Percentiles rank a stretch among this genome's conserved stretches.
Evolutionary conservation across 2,888 invertebrate species (phyloP).

Genomic region (Eilema caniola): DNA sequence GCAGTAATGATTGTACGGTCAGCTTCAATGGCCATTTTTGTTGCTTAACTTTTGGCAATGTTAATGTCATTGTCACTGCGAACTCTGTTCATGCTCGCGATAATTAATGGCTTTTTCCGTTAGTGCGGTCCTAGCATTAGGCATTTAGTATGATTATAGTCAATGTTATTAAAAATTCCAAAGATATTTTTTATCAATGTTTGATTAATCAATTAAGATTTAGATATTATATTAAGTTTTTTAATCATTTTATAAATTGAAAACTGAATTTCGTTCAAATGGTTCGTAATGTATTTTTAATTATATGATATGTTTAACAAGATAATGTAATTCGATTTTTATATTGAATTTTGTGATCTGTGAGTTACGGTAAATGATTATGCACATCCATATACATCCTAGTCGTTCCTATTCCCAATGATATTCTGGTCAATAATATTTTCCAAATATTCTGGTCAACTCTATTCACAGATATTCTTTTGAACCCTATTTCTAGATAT

Average conservation of each 20-base stretch:
- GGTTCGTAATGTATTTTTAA: background rate
- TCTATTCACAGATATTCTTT: background rate
- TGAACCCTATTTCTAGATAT: background rate
- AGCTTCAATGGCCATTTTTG: too few relatives aligned
- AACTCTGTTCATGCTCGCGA: too few relatives aligned
- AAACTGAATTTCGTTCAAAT: background rate
- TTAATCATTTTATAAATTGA: background rate
- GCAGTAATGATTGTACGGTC: too few relatives aligned
- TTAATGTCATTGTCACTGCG: too few relatives aligned
- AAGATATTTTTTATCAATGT: constrained; percentile 8
- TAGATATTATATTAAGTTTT: background rate
- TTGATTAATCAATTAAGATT: background rate
- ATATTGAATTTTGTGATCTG: background rate
- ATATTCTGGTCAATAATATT: background rate
- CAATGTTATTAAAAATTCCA: constrained; percentile 11
- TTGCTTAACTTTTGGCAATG: too few relatives aligned
- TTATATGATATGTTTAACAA: background rate
- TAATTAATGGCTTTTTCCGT: too few relatives aligned
- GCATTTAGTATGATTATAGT: background rate
- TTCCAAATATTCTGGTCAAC: background rate
- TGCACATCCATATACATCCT: background rate
- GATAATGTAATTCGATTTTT: background rate
- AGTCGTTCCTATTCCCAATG: background rate
- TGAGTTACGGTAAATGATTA: background rate
- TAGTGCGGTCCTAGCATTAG: too few relatives aligned